A percentile compares a stretch with the other conserved stretches of the same genome.
phyloP scores from a whole-genome alignment of 1,140 invertebrate genomes.

The Antheraea mylitta region DNA sequence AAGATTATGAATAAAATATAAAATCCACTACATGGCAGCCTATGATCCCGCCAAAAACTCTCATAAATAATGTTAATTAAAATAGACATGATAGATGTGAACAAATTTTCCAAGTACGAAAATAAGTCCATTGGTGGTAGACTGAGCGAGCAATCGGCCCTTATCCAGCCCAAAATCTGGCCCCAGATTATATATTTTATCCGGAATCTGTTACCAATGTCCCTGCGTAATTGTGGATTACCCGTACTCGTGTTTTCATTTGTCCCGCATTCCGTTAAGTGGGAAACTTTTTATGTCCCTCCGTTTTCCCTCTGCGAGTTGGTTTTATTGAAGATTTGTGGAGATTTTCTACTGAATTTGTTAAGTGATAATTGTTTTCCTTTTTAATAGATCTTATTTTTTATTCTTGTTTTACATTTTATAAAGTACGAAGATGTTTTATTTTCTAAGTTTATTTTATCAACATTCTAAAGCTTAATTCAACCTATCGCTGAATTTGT shows the following conservation, averaged over 20 bases:
- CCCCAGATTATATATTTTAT: slow-evolving; percentile 58
- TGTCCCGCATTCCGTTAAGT: slow-evolving; percentile 30
- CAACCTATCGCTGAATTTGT: too few species aligned
- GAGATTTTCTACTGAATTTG: neutral
- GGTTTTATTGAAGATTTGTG: neutral
- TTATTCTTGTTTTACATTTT: neutral
- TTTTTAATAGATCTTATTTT: neutral
- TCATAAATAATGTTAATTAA: neutral
- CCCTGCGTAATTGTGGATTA: slow-evolving; percentile 63
- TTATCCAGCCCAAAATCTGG: neutral
- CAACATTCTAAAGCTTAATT: too few species aligned
- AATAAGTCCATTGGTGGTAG: slow-evolving; percentile 2
- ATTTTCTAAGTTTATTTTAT: too few species aligned
- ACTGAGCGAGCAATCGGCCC: slow-evolving; percentile 18
- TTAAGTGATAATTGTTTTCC: slow-evolving; percentile 7
- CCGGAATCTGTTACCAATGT: slow-evolving; percentile 57
- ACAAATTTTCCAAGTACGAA: neutral
- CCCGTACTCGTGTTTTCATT: slow-evolving; percentile 46
- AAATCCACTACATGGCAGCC: too few species aligned
- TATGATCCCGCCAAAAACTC: too few species aligned
- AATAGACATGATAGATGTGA: slow-evolving; percentile 3
- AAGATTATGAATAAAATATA: too few species aligned
- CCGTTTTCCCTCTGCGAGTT: neutral
- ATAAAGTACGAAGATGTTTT: too few species aligned
- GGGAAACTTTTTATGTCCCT: slow-evolving; percentile 9